A percentile compares a stretch with the other conserved stretches of the same genome.
Conservation (phyloP, 2,797 vertebrate genomes). For the Rhyacichthys aspro region DNA sequence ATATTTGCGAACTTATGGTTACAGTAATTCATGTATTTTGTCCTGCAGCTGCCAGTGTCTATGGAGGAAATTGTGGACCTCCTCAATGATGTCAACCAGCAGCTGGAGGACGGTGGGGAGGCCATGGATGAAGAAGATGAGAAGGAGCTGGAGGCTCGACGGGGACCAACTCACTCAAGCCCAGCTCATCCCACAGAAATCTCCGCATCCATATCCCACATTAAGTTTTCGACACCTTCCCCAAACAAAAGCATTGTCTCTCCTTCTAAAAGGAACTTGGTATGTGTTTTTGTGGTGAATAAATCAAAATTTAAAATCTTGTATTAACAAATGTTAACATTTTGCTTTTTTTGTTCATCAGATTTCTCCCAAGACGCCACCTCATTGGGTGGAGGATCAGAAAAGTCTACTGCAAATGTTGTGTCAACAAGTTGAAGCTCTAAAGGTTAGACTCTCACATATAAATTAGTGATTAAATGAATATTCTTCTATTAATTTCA, state of each 20-base stretch:
- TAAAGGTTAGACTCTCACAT: slow-evolving; percentile 85
- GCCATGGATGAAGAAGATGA: slow-evolving; percentile 71
- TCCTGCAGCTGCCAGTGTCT: slow-evolving; percentile 86
- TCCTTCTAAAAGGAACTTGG: slow-evolving; percentile 90
- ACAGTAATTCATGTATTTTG: slow-evolving; percentile 17
- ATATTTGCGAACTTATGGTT: background rate
- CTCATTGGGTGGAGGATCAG: slow-evolving; percentile 97
- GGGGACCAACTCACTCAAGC: slow-evolving; percentile 75
- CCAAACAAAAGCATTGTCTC: slow-evolving; percentile 87
- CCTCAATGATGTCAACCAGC: slow-evolving; percentile 90
- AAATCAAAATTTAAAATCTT: background rate
- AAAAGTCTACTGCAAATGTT: slow-evolving; percentile 92
- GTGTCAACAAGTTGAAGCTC: slow-evolving; percentile 94
- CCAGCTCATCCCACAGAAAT: slow-evolving; percentile 80
- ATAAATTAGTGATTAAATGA: background rate
- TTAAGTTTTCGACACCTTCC: slow-evolving; percentile 89
- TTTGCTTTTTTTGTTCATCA: slow-evolving; percentile 50
- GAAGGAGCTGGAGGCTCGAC: slow-evolving; percentile 42
- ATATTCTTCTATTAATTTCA: background rate
- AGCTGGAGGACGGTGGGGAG: slow-evolving; percentile 86
- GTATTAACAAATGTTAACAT: background rate
- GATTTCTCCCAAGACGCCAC: slow-evolving; percentile 94
- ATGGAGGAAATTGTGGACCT: slow-evolving; percentile 91
- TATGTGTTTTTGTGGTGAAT: slow-evolving; percentile 51
- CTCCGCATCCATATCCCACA: slow-evolving; percentile 68